Conservation (phyloP, 2,113 vertebrate genomes). For the Ageneiosus marmoratus region DNA sequence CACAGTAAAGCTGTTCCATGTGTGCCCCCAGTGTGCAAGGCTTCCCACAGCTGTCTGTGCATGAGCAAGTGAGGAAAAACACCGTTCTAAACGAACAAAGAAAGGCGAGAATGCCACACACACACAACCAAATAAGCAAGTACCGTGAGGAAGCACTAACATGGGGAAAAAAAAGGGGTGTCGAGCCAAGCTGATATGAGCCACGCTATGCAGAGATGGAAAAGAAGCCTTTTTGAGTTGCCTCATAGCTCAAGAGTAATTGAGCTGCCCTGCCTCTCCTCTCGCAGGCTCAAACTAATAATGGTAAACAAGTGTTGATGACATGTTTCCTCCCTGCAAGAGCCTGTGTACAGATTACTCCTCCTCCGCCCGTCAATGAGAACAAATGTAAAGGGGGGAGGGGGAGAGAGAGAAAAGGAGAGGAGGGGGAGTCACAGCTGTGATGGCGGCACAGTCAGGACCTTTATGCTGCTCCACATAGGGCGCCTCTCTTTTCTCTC, state of each 20-base stretch:
- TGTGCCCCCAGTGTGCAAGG: conserved; percentile 46
- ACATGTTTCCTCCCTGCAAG: conserved; percentile 56
- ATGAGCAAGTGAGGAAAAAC: conserved; percentile 46
- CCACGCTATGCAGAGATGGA: not conserved
- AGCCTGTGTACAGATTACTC: conserved; percentile 52
- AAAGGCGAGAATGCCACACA: not conserved
- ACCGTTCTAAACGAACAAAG: conserved; percentile 17
- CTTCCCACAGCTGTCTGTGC: conserved; percentile 54
- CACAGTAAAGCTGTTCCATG: conserved; percentile 50
- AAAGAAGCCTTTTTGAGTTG: conserved; percentile 8
- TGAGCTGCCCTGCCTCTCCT: conserved; percentile 49
- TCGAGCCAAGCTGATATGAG: not conserved
- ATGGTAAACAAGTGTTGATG: conserved; percentile 62
- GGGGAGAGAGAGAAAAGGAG: not conserved
- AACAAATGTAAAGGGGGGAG: conserved; percentile 49
- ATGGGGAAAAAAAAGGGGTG: not conserved
- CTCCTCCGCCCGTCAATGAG: conserved; percentile 48
- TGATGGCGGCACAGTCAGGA: conserved; percentile 61
- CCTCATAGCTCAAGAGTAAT: conserved; percentile 52
- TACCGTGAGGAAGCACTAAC: not conserved
- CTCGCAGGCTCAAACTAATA: conserved; percentile 56
- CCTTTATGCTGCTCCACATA: conserved; percentile 57
- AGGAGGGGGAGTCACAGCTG: conserved; percentile 64
- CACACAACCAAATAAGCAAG: conserved; percentile 11
- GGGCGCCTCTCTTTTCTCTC: conserved; percentile 51